Evolutionary conservation across 2,888 invertebrate species (phyloP).

Genomic region (Cyaniris semiargus): DNA sequence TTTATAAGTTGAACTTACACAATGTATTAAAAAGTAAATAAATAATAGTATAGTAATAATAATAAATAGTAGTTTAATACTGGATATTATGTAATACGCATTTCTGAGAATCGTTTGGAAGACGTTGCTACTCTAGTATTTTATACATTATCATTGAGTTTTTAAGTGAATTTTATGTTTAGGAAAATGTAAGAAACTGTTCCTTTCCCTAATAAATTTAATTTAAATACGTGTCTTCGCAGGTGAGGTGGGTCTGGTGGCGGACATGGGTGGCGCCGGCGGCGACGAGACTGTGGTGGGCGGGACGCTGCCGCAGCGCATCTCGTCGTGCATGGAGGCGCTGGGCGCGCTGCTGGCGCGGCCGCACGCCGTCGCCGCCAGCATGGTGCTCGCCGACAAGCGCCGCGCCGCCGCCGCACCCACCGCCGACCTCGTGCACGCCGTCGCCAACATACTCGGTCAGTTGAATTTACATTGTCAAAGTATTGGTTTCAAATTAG

Average conservation of each 20-base stretch:
- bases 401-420: constrained; percentile 82
- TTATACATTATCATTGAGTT: too few relatives aligned
- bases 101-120: too few relatives aligned
- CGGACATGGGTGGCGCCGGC: constrained; percentile 94
- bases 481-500: too few relatives aligned
- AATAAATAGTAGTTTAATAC: too few relatives aligned
- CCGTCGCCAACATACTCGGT: constrained; percentile 94
- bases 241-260: constrained; percentile 95
- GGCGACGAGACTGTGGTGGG: constrained; percentile 95
- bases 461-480: constrained; percentile 34
- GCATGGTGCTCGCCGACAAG: constrained; percentile 94
- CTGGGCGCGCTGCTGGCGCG: constrained; percentile 95
- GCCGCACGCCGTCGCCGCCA: constrained; percentile 89
- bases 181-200: too few relatives aligned
- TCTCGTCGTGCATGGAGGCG: constrained; percentile 93
- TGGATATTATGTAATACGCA: too few relatives aligned
- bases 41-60: too few relatives aligned
- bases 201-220: too few relatives aligned
- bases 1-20: too few relatives aligned
- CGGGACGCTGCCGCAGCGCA: constrained; percentile 97
- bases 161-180: too few relatives aligned
- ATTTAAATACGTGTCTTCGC: not conserved
- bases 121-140: too few relatives aligned
- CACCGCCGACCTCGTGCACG: constrained; percentile 82
- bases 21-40: too few relatives aligned